phyloP scores from a whole-genome alignment of 2,797 vertebrate species.

The Gila robusta region DNA sequence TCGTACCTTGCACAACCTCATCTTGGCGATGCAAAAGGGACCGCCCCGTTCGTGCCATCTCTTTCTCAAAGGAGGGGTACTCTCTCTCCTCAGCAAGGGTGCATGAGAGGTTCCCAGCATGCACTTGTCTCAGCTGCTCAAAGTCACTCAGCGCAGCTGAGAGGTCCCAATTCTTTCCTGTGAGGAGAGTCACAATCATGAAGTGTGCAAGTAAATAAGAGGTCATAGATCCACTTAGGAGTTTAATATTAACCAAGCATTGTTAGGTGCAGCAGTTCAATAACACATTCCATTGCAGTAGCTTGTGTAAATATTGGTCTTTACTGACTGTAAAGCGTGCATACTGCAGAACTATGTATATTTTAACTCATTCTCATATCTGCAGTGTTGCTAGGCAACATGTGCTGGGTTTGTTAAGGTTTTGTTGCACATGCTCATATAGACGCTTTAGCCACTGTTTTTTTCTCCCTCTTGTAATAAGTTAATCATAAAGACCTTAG shows the following conservation, averaged over 20 bases:
- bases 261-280: slow-evolving; percentile 47
- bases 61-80: slow-evolving; percentile 80
- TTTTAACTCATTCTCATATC: slow-evolving; percentile 70
- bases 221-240: slow-evolving; percentile 10
- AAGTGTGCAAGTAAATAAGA: slow-evolving; percentile 6
- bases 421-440: slow-evolving; percentile 58
- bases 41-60: slow-evolving; percentile 75
- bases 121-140: slow-evolving; percentile 93
- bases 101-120: slow-evolving; percentile 83
- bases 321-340: slow-evolving; percentile 36
- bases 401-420: slow-evolving; percentile 60
- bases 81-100: slow-evolving; percentile 74
- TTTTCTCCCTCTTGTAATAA: background rate
- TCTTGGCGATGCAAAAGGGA: slow-evolving; percentile 91
- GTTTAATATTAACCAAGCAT: slow-evolving; percentile 67
- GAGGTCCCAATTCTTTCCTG: slow-evolving; percentile 98
- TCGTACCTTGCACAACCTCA: slow-evolving; percentile 89
- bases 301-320: slow-evolving; percentile 60
- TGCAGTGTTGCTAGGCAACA: slow-evolving; percentile 76
- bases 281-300: slow-evolving; percentile 55
- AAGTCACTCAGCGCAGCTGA: slow-evolving; percentile 93
- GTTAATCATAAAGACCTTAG: slow-evolving; percentile 8
- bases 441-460: background rate
- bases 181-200: slow-evolving; percentile 6
- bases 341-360: slow-evolving; percentile 66